A percentile compares a stretch with the other conserved stretches of the same genome.
Conservation (phyloP, 2,113 vertebrate species). For the Muntiacus reevesi region DNA sequence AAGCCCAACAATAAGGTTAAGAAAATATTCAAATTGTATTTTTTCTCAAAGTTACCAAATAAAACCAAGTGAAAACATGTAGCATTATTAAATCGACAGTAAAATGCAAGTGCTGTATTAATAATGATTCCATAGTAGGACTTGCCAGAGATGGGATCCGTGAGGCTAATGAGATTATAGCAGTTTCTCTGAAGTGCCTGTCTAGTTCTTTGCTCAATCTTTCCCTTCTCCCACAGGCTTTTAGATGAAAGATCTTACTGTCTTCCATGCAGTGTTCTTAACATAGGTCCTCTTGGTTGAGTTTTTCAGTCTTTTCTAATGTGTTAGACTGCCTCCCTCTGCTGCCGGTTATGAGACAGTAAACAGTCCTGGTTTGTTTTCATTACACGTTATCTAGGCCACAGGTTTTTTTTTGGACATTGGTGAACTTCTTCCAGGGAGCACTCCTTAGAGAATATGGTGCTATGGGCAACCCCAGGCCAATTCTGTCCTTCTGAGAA, state of each 20-base stretch:
- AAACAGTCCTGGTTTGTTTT: not conserved
- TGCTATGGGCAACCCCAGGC: not conserved
- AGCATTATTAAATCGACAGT: not conserved
- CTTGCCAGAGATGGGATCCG: not conserved
- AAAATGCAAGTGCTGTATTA: not conserved
- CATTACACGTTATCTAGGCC: not conserved
- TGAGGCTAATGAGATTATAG: not conserved
- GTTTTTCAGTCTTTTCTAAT: not conserved
- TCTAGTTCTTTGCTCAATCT: not conserved
- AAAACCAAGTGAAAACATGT: not conserved
- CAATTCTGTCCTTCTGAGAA: not conserved
- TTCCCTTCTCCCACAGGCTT: not conserved
- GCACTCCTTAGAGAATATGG: not conserved
- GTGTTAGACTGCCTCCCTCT: not conserved
- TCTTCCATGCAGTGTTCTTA: not conserved
- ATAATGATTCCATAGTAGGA: not conserved
- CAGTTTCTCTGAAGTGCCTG: not conserved
- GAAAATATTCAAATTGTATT: not conserved
- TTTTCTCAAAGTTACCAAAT: not conserved
- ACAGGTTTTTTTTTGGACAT: not conserved
- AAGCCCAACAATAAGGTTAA: not conserved
- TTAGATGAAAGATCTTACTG: not conserved
- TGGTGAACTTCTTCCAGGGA: not conserved
- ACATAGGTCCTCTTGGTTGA: not conserved
- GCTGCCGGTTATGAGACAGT: not conserved